These are phyloP conservation scores for Altica lythri DNA, from an alignment of 2,888 invertebrate species.

Conservation along the genomic window DNA sequence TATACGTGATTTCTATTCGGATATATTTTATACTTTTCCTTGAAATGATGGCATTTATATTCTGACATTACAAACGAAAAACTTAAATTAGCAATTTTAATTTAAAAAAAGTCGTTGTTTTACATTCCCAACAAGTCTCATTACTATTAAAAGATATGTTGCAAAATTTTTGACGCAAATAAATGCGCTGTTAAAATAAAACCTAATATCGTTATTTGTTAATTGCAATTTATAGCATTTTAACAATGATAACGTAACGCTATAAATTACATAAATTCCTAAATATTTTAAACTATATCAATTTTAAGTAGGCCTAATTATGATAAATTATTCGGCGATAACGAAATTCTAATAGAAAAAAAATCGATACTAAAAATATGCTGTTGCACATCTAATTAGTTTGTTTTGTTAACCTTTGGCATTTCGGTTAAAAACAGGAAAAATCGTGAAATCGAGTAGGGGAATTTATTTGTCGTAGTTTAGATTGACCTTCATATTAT, in stretches of 20 bases:
- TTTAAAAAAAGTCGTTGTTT: too few relatives aligned
- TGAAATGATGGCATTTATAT: too few relatives aligned
- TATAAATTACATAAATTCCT: conserved; percentile 4
- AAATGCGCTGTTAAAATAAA: neutral
- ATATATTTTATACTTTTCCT: too few relatives aligned
- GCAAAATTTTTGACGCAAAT: neutral
- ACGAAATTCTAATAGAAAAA: conserved; percentile 10
- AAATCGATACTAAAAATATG: conserved; percentile 18
- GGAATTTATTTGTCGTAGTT: conserved; percentile 17
- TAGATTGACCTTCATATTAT: conserved; percentile 18
- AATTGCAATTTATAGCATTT: conserved; percentile 3
- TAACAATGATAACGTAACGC: conserved; percentile 1
- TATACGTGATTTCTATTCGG: too few relatives aligned
- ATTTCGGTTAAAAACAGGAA: conserved; percentile 25
- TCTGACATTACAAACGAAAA: too few relatives aligned
- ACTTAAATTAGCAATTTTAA: too few relatives aligned
- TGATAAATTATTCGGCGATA: conserved; percentile 25
- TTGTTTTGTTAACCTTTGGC: conserved; percentile 28
- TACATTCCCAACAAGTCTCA: too few relatives aligned
- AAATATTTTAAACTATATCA: neutral
- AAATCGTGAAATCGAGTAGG: conserved; percentile 22
- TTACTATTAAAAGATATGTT: too few relatives aligned
- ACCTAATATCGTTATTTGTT: neutral
- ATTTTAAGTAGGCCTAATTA: conserved; percentile 24
- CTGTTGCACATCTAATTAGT: conserved; percentile 25